Evolutionary conservation across 2,113 vertebrate species (phyloP).

Genomic region (Petrocephalus microphthalmus): DNA sequence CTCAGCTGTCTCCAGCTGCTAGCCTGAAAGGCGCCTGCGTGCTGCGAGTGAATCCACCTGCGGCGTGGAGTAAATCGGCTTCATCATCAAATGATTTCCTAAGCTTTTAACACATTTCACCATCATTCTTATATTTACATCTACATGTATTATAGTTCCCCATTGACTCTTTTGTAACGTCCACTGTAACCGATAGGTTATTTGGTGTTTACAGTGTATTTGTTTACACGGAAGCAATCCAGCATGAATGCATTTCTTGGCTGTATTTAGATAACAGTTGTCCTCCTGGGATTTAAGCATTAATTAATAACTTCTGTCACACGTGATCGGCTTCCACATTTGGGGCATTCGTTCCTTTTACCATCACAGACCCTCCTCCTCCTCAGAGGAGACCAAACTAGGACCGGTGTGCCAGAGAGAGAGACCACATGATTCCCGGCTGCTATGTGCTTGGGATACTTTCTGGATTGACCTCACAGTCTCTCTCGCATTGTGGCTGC

Average conservation of each 20-base stretch:
- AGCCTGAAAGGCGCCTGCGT: background rate
- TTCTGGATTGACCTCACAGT: background rate
- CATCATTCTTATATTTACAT: background rate
- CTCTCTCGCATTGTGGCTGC: background rate
- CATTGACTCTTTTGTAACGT: background rate
- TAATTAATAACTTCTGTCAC: background rate
- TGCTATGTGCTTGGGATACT: background rate
- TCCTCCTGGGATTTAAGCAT: background rate
- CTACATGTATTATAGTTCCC: background rate
- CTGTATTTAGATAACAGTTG: background rate
- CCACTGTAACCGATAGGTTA: background rate
- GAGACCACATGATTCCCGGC: background rate
- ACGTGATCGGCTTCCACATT: background rate
- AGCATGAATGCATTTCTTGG: background rate
- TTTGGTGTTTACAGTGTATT: background rate
- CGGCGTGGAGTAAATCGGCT: background rate
- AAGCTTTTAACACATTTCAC: background rate
- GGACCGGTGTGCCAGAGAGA: background rate
- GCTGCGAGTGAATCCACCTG: background rate
- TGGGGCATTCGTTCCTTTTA: background rate
- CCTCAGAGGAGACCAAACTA: background rate
- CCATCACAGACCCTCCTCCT: background rate
- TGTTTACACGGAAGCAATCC: background rate
- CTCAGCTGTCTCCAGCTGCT: background rate
- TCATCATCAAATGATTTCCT: background rate